Evolutionary conservation across 2,797 vertebrate species (phyloP).

Genomic region (Bradypodion pumilum): DNA sequence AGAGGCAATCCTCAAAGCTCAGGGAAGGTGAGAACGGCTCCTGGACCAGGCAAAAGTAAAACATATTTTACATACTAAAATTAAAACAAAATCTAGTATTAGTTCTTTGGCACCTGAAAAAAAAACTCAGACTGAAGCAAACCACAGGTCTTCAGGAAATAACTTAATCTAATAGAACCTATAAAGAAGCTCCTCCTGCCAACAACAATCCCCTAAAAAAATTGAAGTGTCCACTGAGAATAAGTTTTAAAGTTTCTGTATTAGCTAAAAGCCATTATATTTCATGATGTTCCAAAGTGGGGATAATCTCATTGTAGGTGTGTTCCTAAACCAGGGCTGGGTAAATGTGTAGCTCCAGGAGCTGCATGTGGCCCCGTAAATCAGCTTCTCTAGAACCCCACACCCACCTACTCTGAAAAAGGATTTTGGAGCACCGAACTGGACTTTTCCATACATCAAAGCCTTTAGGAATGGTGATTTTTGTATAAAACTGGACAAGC

Average conservation of each 20-base stretch:
- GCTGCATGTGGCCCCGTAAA: too few relatives aligned
- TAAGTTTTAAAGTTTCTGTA: not conserved
- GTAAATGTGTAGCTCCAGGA: not conserved
- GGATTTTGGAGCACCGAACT: too few relatives aligned
- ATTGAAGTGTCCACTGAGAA: not conserved
- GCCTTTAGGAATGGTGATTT: too few relatives aligned
- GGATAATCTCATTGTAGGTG: not conserved
- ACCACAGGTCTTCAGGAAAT: not conserved
- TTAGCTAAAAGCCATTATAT: not conserved
- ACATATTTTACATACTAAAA: not conserved
- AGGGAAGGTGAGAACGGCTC: too few relatives aligned
- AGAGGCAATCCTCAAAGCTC: too few relatives aligned
- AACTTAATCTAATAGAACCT: not conserved
- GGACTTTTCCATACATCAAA: too few relatives aligned
- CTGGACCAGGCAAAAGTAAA: not conserved
- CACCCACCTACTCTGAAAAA: too few relatives aligned
- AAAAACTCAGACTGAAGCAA: not conserved
- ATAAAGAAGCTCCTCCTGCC: not conserved
- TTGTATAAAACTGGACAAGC: too few relatives aligned
- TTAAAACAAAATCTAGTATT: not conserved
- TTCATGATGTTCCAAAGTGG: not conserved
- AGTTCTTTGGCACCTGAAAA: not conserved
- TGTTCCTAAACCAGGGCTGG: not conserved
- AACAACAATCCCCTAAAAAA: not conserved
- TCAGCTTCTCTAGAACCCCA: too few relatives aligned